A percentile compares a stretch with the other conserved stretches of the same genome.
These are phyloP conservation scores for Carassius auratus DNA, from an alignment of 2,113 vertebrate species.

Conservation along the genomic window DNA sequence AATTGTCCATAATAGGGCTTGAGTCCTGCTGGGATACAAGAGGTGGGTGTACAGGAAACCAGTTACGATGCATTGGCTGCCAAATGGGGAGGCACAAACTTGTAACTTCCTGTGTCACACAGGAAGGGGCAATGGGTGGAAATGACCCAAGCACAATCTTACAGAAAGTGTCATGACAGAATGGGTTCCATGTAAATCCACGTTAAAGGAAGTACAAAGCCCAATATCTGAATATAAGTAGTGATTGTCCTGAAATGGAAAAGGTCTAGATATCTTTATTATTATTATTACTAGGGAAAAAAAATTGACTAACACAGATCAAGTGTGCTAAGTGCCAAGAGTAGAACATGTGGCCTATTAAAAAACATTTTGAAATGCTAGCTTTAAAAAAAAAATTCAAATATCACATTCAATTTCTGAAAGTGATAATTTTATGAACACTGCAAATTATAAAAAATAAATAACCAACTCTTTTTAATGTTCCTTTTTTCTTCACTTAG, in stretches of 20 bases:
- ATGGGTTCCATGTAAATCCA: slow-evolving; percentile 1
- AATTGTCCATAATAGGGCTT: slow-evolving; percentile 75
- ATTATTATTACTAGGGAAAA: background rate
- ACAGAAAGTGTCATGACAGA: slow-evolving; percentile 8
- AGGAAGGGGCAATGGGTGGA: slow-evolving; percentile 63
- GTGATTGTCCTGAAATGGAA: background rate
- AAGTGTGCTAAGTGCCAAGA: background rate
- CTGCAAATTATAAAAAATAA: too few relatives aligned
- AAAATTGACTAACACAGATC: background rate
- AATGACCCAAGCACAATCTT: slow-evolving; percentile 59
- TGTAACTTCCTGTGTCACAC: slow-evolving; percentile 72
- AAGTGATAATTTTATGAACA: too few relatives aligned
- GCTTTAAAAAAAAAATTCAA: too few relatives aligned
- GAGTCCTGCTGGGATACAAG: slow-evolving; percentile 61
- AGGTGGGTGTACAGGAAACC: slow-evolving; percentile 73
- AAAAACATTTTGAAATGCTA: too few relatives aligned
- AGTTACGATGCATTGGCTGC: slow-evolving; percentile 64
- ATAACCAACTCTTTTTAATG: background rate
- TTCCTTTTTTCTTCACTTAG: background rate
- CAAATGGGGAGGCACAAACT: slow-evolving; percentile 65
- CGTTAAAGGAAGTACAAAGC: background rate
- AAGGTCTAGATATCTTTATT: background rate
- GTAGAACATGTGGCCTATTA: background rate
- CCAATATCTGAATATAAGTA: background rate
- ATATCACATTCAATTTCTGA: too few relatives aligned